Evolutionary conservation across 2,113 vertebrate genomes (phyloP).

Genomic region (Elachura formosa): DNA sequence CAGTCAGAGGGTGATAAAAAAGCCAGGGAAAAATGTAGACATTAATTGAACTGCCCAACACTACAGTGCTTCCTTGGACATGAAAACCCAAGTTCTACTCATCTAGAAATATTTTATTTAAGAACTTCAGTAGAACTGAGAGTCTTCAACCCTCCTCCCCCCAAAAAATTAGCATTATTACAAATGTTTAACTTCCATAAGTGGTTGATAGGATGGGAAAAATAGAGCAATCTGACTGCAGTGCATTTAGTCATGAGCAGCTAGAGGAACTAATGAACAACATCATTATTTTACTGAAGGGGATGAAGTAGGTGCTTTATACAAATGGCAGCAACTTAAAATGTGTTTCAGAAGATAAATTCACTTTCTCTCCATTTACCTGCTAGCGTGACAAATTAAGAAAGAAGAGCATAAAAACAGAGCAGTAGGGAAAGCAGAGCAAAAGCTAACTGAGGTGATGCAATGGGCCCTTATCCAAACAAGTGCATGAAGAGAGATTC

Average conservation of each 20-base stretch:
- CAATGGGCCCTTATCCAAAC: conserved; percentile 25
- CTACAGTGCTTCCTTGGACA: not conserved
- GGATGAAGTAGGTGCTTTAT: conserved; percentile 54
- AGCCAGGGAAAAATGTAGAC: not conserved
- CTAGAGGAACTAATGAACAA: conserved; percentile 57
- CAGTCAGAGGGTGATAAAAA: not conserved
- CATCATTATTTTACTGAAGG: conserved; percentile 57
- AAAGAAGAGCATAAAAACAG: conserved; percentile 37
- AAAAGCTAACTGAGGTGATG: conserved; percentile 55
- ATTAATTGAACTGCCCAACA: not conserved
- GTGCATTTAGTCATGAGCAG: conserved; percentile 38
- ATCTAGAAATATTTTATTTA: not conserved
- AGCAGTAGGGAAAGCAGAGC: conserved; percentile 17
- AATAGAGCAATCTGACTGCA: not conserved
- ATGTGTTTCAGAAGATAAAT: conserved; percentile 60
- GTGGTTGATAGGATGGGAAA: not conserved
- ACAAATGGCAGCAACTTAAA: conserved; percentile 59
- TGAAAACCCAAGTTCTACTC: not conserved
- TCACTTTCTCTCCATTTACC: conserved; percentile 56
- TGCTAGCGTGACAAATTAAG: conserved; percentile 59
- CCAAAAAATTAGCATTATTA: not conserved
- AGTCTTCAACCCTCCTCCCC: not conserved
- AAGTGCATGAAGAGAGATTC: not conserved
- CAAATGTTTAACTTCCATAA: not conserved
- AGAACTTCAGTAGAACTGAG: not conserved